A percentile compares a stretch with the other conserved stretches of the same genome.
Evolutionary conservation across 2,797 vertebrate genomes (phyloP).

Genomic region (Megalops cyprinoides): DNA sequence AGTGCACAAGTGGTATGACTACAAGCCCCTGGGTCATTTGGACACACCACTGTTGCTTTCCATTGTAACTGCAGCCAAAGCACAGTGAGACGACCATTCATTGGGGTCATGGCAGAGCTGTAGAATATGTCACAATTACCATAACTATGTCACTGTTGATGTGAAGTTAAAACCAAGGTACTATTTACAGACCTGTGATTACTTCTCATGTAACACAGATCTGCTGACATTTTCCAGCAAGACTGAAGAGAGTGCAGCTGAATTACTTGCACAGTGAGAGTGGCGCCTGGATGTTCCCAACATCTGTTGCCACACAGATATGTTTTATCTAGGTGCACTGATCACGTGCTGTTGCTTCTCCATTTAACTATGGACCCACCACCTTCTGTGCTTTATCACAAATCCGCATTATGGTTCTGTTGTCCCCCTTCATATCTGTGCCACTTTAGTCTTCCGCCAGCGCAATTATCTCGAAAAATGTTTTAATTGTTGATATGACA

Average conservation of each 20-base stretch:
- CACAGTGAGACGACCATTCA: not conserved
- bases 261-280: not conserved
- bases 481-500: slow-evolving; percentile 24
- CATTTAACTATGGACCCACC: too few relatives aligned
- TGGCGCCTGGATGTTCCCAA: too few relatives aligned
- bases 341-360: too few relatives aligned
- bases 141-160: not conserved
- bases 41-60: not conserved
- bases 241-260: not conserved
- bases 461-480: slow-evolving; percentile 40
- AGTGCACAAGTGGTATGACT: not conserved
- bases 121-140: not conserved
- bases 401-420: too few relatives aligned
- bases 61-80: not conserved
- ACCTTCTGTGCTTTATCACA: too few relatives aligned
- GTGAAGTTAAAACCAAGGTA: not conserved
- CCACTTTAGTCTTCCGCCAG: too few relatives aligned
- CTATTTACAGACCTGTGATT: not conserved
- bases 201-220: not conserved
- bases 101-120: not conserved
- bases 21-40: not conserved
- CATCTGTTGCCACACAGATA: too few relatives aligned
- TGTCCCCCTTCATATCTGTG: too few relatives aligned
- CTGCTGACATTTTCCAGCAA: not conserved
- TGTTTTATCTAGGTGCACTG: too few relatives aligned